Evolutionary conservation across 2,888 invertebrate genomes (phyloP).

Genomic region (Thera obeliscata): DNA sequence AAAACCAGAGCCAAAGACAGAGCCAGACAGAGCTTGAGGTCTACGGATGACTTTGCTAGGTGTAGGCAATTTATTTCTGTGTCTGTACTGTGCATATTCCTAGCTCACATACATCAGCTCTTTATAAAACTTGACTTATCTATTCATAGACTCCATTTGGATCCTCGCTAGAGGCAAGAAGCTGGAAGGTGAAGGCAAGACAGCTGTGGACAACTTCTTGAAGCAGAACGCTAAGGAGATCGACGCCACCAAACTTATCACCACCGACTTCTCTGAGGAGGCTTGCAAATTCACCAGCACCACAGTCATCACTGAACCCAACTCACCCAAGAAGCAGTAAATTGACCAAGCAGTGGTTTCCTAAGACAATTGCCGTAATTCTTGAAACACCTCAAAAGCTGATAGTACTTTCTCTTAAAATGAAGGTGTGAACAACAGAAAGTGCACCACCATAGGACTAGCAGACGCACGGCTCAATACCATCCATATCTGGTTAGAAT

Average conservation of each 20-base stretch:
- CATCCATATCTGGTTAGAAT: no score
- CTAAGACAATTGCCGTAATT: background rate
- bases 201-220: slow-evolving; percentile 65
- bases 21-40: no score
- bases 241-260: slow-evolving; percentile 57
- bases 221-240: slow-evolving; percentile 62
- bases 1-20: no score
- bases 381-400: background rate
- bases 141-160: slow-evolving; percentile 66
- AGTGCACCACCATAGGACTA: no score
- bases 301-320: slow-evolving; percentile 53
- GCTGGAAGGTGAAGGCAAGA: slow-evolving; percentile 65
- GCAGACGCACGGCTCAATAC: no score
- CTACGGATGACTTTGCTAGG: no score
- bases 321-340: slow-evolving; percentile 26
- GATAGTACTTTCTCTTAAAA: background rate
- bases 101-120: no score
- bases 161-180: slow-evolving; percentile 65
- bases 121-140: slow-evolving; percentile 4
- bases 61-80: no score
- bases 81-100: no score
- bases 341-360: background rate
- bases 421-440: no score
- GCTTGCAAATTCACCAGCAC: slow-evolving; percentile 67
- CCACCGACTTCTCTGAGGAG: slow-evolving; percentile 66